Percentiles rank a stretch among this genome's conserved stretches.
Conservation (phyloP, 2,888 invertebrate species). For the Nemapogon koenigi region DNA sequence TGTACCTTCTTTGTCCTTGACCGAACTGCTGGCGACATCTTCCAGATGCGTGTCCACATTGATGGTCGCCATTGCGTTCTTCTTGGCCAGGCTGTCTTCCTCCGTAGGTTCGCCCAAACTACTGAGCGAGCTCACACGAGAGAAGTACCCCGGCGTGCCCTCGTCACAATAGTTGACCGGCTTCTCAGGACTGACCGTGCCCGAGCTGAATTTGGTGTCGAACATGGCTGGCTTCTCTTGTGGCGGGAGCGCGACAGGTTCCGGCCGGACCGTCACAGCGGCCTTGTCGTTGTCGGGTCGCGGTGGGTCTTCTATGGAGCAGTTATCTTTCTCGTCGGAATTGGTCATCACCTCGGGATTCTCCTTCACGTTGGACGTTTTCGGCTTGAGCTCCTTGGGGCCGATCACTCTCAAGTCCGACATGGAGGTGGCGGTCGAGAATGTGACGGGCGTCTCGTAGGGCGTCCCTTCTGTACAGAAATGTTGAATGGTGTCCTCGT, state of each 20-base stretch:
- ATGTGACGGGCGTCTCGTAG: constrained; percentile 78
- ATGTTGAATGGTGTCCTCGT: constrained; percentile 87
- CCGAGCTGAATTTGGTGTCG: constrained; percentile 68
- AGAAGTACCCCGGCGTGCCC: constrained; percentile 84
- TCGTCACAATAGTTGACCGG: constrained; percentile 87
- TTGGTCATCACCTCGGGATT: constrained; percentile 54
- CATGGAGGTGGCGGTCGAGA: constrained; percentile 90
- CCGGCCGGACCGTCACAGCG: constrained; percentile 25
- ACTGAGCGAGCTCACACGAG: constrained; percentile 68
- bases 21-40: constrained; percentile 31
- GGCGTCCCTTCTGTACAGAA: constrained; percentile 94
- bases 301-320: constrained; percentile 53
- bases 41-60: constrained; percentile 40
- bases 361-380: constrained; percentile 38
- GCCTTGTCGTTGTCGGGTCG: constrained; percentile 52
- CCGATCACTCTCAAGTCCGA: constrained; percentile 76
- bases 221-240: constrained; percentile 39
- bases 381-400: constrained; percentile 38
- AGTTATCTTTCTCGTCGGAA: constrained; percentile 56
- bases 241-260: constrained; percentile 24
- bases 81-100: constrained; percentile 48
- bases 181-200: constrained; percentile 78
- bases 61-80: constrained; percentile 50
- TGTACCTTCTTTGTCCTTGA: constrained; percentile 55
- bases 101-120: constrained; percentile 63